Base-by-base conservation (phyloP, 2,888 invertebrate genomes). In the Crepidodera aurea region DNA sequence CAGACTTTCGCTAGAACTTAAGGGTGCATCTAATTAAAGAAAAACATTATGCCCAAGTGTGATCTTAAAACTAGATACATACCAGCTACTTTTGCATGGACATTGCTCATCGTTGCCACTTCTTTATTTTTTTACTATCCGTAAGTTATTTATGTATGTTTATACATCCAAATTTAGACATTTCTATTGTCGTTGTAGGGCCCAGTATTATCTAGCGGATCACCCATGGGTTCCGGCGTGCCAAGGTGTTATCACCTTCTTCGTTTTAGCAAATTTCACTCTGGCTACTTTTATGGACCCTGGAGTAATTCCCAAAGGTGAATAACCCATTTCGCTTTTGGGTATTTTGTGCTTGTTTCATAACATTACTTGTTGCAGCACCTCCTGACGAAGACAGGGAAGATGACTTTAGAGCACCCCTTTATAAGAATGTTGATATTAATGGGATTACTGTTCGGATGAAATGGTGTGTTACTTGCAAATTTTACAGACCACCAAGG, bases 381-480 rank as follows among this genome's bases (percentile, higher is more conserved):
- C 92, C 93, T 82, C 91, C 94, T 84, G 95, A 96, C 85, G 97
- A 98, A 88, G 96, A 96, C 81, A 87, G 93, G 74, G 97, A 97
- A 83, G 98, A 98, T 82, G 98, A 99, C 83, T 94, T 96, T 79
- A 88, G 97, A 75, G 96, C 98, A 65, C 96, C 96, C 7, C 85
- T 99, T 65, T 98, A 98, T 83, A 96, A 95, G 83, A 96, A 92
- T 82, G 96, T 98, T 69, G 98, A 98, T 83, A 97, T 99, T 73
- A 96, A 97, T 83, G 98, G 98, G 65, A 96, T 98, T 72, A 96
- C 96, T 10, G 97, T 99, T 66, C 91, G 98, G 67, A 98, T 99
- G 98, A 99, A 99, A 84, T 99, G 98, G 98, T 98, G 99, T 84
- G 94, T 96, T 72, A 99, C 99, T 1, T 99, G 99, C 85, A 96